Percentiles rank a stretch among this genome's conserved stretches.
Evolutionary conservation across 2,113 vertebrate genomes (phyloP).

Genomic region (Cavia porcellus): DNA sequence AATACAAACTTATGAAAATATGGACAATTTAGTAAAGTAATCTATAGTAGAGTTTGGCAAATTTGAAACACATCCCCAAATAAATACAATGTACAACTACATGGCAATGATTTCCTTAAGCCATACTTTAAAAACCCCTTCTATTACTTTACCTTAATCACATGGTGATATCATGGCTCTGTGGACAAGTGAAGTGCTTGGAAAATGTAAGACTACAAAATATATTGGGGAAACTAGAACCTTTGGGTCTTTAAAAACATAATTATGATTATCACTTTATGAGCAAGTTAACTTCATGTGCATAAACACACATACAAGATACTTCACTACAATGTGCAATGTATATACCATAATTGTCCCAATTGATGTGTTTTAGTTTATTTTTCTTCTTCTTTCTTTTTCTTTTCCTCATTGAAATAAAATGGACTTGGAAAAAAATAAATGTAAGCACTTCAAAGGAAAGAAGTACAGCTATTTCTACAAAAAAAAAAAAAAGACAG

Average conservation of each 20-base stretch:
- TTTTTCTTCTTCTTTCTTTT: too few relatives aligned
- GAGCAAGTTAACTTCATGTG: background rate
- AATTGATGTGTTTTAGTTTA: too few relatives aligned
- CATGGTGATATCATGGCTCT: conserved; percentile 49
- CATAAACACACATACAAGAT: background rate
- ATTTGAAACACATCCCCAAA: background rate
- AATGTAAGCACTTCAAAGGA: too few relatives aligned
- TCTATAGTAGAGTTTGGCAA: background rate
- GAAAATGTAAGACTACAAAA: conserved; percentile 46
- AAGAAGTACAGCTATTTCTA: too few relatives aligned
- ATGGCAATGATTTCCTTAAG: background rate
- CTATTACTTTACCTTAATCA: background rate
- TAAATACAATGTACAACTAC: background rate
- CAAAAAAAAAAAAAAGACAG: background rate
- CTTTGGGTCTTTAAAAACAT: background rate
- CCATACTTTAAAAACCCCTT: background rate
- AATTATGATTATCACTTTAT: background rate
- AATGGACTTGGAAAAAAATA: too few relatives aligned
- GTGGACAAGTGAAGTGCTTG: conserved; percentile 52
- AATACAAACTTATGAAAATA: background rate
- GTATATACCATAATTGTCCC: too few relatives aligned
- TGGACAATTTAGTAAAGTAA: background rate
- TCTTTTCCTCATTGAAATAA: too few relatives aligned
- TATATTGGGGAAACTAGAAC: background rate
- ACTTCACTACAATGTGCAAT: background rate